Evolutionary conservation across 2,113 vertebrate species (phyloP), one percentile per base, ranked within the genome.

Genomic region (Ploceus nigricollis): DNA sequence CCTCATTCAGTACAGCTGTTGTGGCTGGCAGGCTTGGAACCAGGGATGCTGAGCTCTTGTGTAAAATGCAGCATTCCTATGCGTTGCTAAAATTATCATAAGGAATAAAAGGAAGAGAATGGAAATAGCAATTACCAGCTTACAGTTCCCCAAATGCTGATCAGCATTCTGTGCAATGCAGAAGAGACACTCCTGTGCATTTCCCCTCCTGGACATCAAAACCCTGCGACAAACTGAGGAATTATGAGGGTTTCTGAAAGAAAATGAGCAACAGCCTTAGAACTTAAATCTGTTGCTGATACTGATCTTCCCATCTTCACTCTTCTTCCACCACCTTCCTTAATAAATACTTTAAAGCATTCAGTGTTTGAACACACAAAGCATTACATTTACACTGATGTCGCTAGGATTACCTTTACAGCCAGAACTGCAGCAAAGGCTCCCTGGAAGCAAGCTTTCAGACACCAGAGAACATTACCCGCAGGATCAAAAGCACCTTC

Each of bases 21-120:
- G 64, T n/a, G 54, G 45, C 50, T 83, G 54, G 22, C 47, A 54
- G 57, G 21, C 63, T 69, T 13, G 4, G 31, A 77, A 68, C 12
- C 37, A 61, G 63, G 39, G 17, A 66, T 2, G 2, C 50, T 37
- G 5, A 80, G 77, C 4, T 0, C 64, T 69, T 73, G n/a, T 23
- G 30, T 2, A 9, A 83, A 86, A 58, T 30, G 39, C 40, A 89
- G 30, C 5, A 1, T 65, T 94, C 83, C 87, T 70, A 58, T 54
- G 37, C 64, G n/a, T 77, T 83, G 64, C 72, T 91, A 92, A 95
- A 95, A 94, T 91, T 87, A 87, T 42, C 58, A 23, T 7, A 30
- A 83, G 58, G 45, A 63, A 51, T 73, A n/a, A 89, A 82, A 87
- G n/a, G 40, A 58, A 78, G 16, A 69, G 50, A 70, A 83, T 2